A percentile compares a stretch with the other conserved stretches of the same genome.
phyloP scores from a whole-genome alignment of 2,797 vertebrate species.

The Rallus crepitans region DNA sequence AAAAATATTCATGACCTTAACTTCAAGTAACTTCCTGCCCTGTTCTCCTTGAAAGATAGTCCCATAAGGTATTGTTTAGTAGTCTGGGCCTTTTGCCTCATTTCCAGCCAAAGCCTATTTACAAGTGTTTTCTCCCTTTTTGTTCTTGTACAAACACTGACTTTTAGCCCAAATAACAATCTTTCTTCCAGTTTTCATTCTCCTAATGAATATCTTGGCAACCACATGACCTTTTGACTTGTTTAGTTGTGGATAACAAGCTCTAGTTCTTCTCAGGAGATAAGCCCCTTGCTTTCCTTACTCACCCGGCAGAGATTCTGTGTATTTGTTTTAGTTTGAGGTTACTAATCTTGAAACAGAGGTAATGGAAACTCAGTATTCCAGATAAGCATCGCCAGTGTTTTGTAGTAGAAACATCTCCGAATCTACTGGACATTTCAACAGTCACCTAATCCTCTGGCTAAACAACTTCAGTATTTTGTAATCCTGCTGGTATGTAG shows the following conservation, averaged over 20 bases:
- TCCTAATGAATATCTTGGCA: neutral
- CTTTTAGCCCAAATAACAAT: constrained; percentile 24
- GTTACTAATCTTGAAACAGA: neutral
- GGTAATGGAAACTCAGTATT: neutral
- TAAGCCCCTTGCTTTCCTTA: neutral
- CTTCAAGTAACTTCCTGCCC: neutral
- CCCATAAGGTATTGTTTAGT: constrained; percentile 5
- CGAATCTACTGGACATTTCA: neutral
- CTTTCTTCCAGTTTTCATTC: constrained; percentile 18
- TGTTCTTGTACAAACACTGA: constrained; percentile 39
- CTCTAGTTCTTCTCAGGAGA: neutral
- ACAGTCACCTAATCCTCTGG: neutral
- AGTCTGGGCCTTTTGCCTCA: neutral
- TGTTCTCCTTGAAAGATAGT: neutral
- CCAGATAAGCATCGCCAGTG: neutral
- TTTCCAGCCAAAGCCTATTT: constrained; percentile 29
- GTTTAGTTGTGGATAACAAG: neutral
- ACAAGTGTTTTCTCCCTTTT: constrained; percentile 46
- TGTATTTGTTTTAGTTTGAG: neutral
- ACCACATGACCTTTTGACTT: neutral
- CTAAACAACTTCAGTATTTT: neutral
- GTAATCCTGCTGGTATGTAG: neutral
- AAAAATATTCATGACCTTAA: neutral
- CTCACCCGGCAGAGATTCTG: neutral
- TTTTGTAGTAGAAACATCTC: neutral